Conservation (phyloP, 2,797 vertebrate genomes). For the Tauraco hartlaubi region DNA sequence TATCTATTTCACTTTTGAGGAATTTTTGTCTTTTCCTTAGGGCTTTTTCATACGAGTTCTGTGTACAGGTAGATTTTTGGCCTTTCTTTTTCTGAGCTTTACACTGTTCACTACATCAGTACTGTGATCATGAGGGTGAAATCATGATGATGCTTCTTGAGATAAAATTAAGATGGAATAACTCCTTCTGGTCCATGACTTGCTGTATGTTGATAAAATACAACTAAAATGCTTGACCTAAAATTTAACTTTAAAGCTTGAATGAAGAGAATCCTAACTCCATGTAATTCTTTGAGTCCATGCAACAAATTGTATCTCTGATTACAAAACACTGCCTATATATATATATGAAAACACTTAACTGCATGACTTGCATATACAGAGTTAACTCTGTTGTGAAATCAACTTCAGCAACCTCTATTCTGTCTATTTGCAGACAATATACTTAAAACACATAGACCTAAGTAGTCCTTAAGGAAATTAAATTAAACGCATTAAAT, state of each 20-base stretch:
- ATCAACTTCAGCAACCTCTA: not conserved
- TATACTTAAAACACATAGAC: not conserved
- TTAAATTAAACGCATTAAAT: not conserved
- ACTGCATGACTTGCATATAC: no score
- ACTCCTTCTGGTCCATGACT: not conserved
- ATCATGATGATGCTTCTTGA: not conserved
- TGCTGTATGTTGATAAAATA: not conserved
- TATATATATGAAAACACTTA: not conserved
- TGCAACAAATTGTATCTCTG: not conserved
- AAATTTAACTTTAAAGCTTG: not conserved
- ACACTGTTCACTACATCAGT: not conserved
- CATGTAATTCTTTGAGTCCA: accelerated
- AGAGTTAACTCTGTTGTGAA: not conserved
- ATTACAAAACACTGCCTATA: not conserved
- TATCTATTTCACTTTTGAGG: not conserved
- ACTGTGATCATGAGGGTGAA: not conserved
- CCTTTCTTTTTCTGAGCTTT: not conserved
- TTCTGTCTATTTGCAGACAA: not conserved
- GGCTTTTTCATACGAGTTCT: not conserved
- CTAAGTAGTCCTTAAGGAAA: not conserved
- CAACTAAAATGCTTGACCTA: not conserved
- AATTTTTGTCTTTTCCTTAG: not conserved
- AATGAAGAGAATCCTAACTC: not conserved
- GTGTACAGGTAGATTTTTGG: not conserved
- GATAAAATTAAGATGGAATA: not conserved